Conservation (phyloP, 2,797 vertebrate genomes). For the Rhyacichthys aspro region DNA sequence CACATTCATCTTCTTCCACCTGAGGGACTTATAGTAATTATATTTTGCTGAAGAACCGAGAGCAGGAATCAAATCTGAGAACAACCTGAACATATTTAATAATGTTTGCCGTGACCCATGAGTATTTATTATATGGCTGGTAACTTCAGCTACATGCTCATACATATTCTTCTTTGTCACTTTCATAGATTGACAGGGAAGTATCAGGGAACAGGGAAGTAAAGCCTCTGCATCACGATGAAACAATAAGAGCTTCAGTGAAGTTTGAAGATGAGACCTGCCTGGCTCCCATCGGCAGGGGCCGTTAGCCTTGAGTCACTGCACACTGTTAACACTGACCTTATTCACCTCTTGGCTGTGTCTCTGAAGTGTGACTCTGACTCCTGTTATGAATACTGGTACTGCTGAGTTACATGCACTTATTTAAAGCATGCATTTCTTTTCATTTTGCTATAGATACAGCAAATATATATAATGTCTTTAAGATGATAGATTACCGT, state of each 20-base stretch:
- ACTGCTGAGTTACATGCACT: too few relatives aligned
- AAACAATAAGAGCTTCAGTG: constrained; percentile 13
- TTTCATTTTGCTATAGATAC: too few relatives aligned
- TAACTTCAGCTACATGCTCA: constrained; percentile 35
- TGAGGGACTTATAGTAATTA: constrained; percentile 56
- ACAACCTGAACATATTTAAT: constrained; percentile 45
- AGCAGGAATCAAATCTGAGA: constrained; percentile 41
- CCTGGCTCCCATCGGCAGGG: too few relatives aligned
- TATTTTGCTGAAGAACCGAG: constrained; percentile 39
- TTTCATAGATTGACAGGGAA: constrained; percentile 15
- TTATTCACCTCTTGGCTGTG: background rate
- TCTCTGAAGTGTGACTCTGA: too few relatives aligned
- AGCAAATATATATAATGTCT: too few relatives aligned
- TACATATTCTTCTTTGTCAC: constrained; percentile 14
- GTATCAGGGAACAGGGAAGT: background rate
- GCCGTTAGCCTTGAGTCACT: background rate
- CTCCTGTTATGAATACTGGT: too few relatives aligned
- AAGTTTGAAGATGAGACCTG: background rate
- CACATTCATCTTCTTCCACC: constrained; percentile 48
- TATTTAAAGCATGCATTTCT: too few relatives aligned
- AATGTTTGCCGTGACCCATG: constrained; percentile 26
- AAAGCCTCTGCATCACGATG: background rate
- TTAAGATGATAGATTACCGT: too few relatives aligned
- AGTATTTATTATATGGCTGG: constrained; percentile 29
- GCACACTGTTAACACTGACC: constrained; percentile 22